Percentiles rank a stretch among this genome's conserved stretches.
phyloP scores from a whole-genome alignment of 2,113 vertebrate species.

The Prionailurus bengalensis region DNA sequence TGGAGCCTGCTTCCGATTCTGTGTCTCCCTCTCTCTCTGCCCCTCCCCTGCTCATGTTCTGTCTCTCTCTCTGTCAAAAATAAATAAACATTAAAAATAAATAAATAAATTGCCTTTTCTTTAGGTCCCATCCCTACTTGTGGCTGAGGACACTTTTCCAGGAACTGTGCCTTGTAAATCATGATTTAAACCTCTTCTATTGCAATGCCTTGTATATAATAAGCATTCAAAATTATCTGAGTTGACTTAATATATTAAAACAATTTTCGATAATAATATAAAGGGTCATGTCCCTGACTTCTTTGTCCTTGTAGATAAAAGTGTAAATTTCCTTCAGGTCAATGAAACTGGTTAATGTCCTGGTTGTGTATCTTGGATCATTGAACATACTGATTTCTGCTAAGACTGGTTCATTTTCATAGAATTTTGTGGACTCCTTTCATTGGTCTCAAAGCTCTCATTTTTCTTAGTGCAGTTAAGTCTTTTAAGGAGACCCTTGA shows the following conservation, averaged over 20 bases:
- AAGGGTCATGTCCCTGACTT: background rate
- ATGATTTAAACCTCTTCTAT: background rate
- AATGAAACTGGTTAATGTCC: conserved; percentile 65
- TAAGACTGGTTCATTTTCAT: conserved; percentile 76
- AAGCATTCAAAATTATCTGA: background rate
- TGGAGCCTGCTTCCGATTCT: too few species aligned
- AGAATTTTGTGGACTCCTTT: conserved; percentile 67
- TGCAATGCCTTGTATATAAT: background rate
- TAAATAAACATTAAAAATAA: too few species aligned
- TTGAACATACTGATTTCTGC: conserved; percentile 53
- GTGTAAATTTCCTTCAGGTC: conserved; percentile 60
- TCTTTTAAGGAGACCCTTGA: conserved; percentile 75
- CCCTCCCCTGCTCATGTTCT: too few species aligned
- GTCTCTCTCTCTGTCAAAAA: too few species aligned
- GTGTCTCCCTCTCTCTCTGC: too few species aligned
- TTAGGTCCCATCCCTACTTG: background rate
- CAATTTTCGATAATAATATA: background rate
- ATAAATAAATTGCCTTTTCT: background rate
- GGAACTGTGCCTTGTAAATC: background rate
- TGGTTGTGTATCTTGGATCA: conserved; percentile 58
- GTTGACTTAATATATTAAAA: background rate
- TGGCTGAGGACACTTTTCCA: background rate
- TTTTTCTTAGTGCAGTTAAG: conserved; percentile 67
- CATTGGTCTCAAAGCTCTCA: conserved; percentile 67
- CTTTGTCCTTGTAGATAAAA: conserved; percentile 2